phyloP scores from a whole-genome alignment of 2,797 vertebrate species.

The Eutrigla gurnardus region DNA sequence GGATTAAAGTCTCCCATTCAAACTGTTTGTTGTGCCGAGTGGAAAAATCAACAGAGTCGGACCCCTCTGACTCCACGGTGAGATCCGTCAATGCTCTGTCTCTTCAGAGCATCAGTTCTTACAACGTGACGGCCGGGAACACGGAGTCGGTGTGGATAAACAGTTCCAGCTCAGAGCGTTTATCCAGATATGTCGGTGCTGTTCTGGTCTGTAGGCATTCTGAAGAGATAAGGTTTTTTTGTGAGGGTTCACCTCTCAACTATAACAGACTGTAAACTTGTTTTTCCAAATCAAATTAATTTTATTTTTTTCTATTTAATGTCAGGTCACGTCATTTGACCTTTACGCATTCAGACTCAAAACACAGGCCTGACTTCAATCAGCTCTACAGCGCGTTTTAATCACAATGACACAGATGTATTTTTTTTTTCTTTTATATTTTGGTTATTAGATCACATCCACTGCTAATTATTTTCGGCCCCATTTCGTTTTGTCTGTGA shows the following conservation, averaged over 20 bases:
- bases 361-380: neutral
- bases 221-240: no score
- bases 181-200: conserved; percentile 2
- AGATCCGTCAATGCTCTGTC: conserved; percentile 23
- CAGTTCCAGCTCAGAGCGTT: conserved; percentile 16
- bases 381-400: neutral
- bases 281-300: neutral
- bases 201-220: neutral
- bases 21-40: conserved; percentile 30
- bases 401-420: neutral
- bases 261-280: neutral
- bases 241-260: no score
- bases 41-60: conserved; percentile 36
- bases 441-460: neutral
- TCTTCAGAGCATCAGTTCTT: conserved; percentile 10
- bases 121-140: conserved; percentile 11
- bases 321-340: neutral
- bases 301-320: neutral
- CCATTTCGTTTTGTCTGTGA: neutral
- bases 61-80: conserved; percentile 1
- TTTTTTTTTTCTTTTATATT: no score
- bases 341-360: neutral
- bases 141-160: neutral
- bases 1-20: conserved; percentile 69
- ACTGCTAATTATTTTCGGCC: neutral